Conservation (phyloP, 1,140 invertebrate species). For the Thaumatotibia leucotreta region DNA sequence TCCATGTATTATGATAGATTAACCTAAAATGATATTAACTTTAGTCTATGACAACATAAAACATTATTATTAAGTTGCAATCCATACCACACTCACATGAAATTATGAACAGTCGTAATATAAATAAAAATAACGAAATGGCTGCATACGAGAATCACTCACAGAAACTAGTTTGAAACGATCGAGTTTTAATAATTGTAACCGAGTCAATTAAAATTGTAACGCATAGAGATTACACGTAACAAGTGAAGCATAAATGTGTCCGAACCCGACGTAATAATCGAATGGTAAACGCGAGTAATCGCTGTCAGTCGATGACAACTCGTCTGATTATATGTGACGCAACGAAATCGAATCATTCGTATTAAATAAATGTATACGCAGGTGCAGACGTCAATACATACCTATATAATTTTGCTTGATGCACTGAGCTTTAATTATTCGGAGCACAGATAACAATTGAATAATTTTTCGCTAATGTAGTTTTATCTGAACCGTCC, state of each 20-base stretch:
- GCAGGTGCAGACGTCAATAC: background rate
- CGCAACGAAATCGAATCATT: slow-evolving; percentile 22
- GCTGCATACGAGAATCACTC: slow-evolving; percentile 9
- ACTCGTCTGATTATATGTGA: slow-evolving; percentile 18
- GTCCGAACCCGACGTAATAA: slow-evolving; percentile 20
- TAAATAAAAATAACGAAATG: slow-evolving; percentile 8
- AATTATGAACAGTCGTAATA: background rate
- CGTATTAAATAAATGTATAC: background rate
- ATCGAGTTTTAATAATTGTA: slow-evolving; percentile 28
- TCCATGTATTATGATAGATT: no score
- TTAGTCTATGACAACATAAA: no score
- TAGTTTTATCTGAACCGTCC: no score
- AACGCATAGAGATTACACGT: slow-evolving; percentile 23
- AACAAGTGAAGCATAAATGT: slow-evolving; percentile 31
- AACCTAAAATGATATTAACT: no score
- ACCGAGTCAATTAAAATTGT: slow-evolving; percentile 16
- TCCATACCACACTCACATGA: no score
- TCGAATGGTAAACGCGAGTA: slow-evolving; percentile 20
- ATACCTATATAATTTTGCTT: background rate
- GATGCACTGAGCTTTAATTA: background rate
- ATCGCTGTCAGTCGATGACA: slow-evolving; percentile 20
- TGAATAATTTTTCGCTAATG: no score
- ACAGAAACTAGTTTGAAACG: slow-evolving; percentile 26
- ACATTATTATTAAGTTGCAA: no score
- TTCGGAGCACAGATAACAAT: no score